A percentile compares a stretch with the other conserved stretches of the same genome.
Conservation (phyloP, 2,113 vertebrate species). For the Himantopus leucocephalus region DNA sequence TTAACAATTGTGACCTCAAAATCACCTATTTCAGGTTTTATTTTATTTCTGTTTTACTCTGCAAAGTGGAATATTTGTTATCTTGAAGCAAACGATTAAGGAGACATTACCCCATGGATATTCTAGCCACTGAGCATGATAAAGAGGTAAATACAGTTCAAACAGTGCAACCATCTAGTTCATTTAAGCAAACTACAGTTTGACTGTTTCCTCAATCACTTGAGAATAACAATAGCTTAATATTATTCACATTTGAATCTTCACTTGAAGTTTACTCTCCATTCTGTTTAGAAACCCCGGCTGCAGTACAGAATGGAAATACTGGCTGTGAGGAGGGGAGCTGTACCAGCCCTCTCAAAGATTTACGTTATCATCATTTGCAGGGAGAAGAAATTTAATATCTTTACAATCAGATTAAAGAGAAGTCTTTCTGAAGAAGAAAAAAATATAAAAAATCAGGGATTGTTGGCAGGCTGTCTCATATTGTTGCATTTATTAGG, state of each 20-base stretch:
- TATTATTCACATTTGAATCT: not conserved
- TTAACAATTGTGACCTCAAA: constrained; percentile 6
- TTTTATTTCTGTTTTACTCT: not conserved
- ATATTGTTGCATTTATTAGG: not conserved
- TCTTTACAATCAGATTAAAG: not conserved
- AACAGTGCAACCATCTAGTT: not conserved
- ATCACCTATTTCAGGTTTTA: not conserved
- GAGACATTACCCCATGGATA: not conserved
- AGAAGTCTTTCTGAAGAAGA: not conserved
- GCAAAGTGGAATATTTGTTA: not conserved
- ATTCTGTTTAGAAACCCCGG: not conserved
- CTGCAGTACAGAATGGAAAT: not conserved
- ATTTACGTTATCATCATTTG: not conserved
- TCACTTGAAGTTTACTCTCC: not conserved
- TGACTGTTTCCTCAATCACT: not conserved
- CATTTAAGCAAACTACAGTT: not conserved
- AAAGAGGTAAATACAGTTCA: not conserved
- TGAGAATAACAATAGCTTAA: not conserved
- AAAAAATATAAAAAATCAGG: not conserved
- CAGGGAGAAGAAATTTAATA: not conserved
- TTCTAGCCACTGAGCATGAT: not conserved
- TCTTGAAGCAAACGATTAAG: not conserved
- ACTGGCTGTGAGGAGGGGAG: not conserved
- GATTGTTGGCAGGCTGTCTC: not conserved
- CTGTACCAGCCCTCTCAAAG: not conserved